A percentile compares a stretch with the other conserved stretches of the same genome.
Evolutionary conservation across 2,797 vertebrate species (phyloP).

Genomic region (Lerista edwardsae): DNA sequence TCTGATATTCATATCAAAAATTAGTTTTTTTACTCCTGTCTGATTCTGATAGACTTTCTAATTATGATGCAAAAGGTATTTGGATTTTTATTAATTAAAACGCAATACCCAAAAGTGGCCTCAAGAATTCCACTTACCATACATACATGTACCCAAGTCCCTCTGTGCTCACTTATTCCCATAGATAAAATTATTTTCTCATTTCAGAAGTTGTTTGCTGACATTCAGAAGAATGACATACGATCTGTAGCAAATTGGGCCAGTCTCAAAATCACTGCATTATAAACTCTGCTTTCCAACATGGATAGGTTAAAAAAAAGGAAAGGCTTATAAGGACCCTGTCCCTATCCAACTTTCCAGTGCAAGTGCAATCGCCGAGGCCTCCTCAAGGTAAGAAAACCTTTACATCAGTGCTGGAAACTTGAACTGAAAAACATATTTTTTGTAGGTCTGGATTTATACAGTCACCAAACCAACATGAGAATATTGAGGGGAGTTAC

Average conservation of each 20-base stretch:
- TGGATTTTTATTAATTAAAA: conserved; percentile 73
- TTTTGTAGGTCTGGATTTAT: conserved; percentile 52
- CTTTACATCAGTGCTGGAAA: too few species aligned
- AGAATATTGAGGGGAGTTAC: background rate
- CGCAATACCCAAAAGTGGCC: conserved; percentile 47
- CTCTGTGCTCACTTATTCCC: conserved; percentile 51
- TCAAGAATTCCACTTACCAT: conserved; percentile 52
- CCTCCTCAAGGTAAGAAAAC: too few species aligned
- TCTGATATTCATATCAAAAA: conserved; percentile 52
- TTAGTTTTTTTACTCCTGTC: conserved; percentile 34
- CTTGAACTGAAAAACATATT: conserved; percentile 49
- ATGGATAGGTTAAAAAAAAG: conserved; percentile 55
- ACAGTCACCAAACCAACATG: conserved; percentile 46
- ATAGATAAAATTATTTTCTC: conserved; percentile 60
- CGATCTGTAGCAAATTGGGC: conserved; percentile 37
- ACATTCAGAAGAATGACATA: conserved; percentile 31
- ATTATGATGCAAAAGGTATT: conserved; percentile 63
- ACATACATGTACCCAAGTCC: conserved; percentile 53
- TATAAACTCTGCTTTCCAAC: conserved; percentile 50
- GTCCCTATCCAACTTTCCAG: too few species aligned
- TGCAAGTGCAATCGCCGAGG: too few species aligned
- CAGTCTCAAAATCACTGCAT: conserved; percentile 20
- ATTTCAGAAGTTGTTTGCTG: conserved; percentile 45
- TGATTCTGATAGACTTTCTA: conserved; percentile 64
- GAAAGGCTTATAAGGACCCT: too few species aligned